Evolutionary conservation across 2,888 invertebrate species (phyloP).

Genomic region (Spodoptera picta): DNA sequence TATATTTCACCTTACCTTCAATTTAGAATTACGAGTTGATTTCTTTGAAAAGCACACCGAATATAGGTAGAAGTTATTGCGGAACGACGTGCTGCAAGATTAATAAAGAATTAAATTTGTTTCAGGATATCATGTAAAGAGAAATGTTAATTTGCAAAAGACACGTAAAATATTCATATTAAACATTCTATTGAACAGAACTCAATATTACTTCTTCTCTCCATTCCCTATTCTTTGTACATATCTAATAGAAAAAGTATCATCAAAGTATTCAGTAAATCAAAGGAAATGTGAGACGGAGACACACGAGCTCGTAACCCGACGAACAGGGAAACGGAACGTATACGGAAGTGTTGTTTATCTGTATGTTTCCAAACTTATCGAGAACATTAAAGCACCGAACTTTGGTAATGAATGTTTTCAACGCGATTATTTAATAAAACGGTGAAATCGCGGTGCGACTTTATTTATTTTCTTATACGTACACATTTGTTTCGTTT

Average conservation of each 20-base stretch:
- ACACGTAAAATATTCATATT: conserved; percentile 12
- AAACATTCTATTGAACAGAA: conserved; percentile 14
- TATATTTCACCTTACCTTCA: conserved; percentile 7
- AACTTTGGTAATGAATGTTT: conserved; percentile 29
- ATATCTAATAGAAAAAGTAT: conserved; percentile 36
- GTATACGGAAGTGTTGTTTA: conserved; percentile 42
- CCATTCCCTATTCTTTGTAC: conserved; percentile 13
- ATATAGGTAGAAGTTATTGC: too few species aligned
- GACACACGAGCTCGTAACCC: conserved; percentile 38
- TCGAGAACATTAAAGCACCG: conserved; percentile 23
- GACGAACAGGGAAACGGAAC: conserved; percentile 40
- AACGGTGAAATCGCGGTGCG: background rate
- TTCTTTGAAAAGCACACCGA: too few species aligned
- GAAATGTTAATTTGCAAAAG: background rate
- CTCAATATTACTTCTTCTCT: conserved; percentile 26
- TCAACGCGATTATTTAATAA: background rate
- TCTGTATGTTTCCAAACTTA: conserved; percentile 24
- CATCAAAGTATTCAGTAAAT: conserved; percentile 53
- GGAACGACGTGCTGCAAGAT: too few species aligned
- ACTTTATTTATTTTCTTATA: background rate
- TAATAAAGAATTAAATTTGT: too few species aligned
- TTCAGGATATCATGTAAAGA: background rate
- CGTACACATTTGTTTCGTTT: too few species aligned
- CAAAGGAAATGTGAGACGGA: conserved; percentile 48
- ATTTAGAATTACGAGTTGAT: too few species aligned